phyloP scores from a whole-genome alignment of 2,888 invertebrate genomes.

The Cheilosia soror region DNA sequence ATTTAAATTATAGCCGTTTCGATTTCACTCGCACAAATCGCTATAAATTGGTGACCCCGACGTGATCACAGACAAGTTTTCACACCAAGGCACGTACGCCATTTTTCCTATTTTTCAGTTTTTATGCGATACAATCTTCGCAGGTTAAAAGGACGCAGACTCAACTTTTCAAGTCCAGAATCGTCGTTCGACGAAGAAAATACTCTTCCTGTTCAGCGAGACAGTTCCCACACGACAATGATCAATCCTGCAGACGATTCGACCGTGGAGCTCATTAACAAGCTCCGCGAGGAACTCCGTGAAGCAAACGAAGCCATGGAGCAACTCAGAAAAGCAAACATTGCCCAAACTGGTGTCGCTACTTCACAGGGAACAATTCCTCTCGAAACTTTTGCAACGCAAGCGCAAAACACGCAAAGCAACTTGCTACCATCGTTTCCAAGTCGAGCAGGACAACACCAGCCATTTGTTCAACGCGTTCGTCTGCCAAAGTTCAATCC shows the following conservation, averaged over 20 bases:
- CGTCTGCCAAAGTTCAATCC: not conserved
- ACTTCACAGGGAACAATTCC: not conserved
- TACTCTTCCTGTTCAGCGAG: too few relatives aligned
- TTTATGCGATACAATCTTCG: not conserved
- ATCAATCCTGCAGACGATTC: too few relatives aligned
- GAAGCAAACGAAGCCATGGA: slow-evolving; percentile 14
- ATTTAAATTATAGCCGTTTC: too few relatives aligned
- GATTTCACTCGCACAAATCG: too few relatives aligned
- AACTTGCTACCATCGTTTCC: not conserved
- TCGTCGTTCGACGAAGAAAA: not conserved
- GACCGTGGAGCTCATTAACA: too few relatives aligned
- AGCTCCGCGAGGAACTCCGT: not conserved
- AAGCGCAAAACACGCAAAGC: not conserved
- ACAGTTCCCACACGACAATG: not conserved
- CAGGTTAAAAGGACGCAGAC: not conserved
- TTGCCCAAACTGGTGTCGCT: not conserved
- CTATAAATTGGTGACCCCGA: slow-evolving; percentile 6
- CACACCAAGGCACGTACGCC: not conserved
- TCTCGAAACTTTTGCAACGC: slow-evolving; percentile 2
- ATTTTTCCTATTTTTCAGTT: not conserved
- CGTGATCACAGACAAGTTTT: not conserved
- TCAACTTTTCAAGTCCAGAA: not conserved
- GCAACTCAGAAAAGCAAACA: not conserved
- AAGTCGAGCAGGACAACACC: not conserved
- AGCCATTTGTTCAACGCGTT: not conserved